Evolutionary conservation across 2,888 invertebrate species (phyloP).

Genomic region (Andrena fulva): DNA sequence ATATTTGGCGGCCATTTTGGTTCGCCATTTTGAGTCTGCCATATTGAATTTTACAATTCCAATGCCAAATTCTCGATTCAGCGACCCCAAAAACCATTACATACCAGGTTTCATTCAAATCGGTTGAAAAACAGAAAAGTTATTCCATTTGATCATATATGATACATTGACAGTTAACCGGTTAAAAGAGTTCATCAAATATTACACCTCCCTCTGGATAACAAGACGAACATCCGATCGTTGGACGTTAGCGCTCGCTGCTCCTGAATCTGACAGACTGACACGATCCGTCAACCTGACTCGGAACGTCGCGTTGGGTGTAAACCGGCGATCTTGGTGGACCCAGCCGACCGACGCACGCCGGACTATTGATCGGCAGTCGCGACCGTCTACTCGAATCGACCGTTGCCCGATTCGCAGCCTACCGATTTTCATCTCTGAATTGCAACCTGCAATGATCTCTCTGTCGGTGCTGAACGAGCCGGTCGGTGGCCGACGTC

Average conservation of each 20-base stretch:
- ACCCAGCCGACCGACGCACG: conserved; percentile 20
- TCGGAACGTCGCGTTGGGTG: conserved; percentile 13
- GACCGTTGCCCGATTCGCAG: neutral
- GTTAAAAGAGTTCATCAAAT: neutral
- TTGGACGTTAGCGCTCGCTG: conserved; percentile 29
- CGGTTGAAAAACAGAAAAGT: no score
- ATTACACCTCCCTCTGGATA: neutral
- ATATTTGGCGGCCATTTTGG: no score
- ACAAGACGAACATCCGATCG: neutral
- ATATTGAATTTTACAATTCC: no score
- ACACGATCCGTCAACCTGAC: conserved; percentile 30
- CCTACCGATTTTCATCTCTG: conserved; percentile 19
- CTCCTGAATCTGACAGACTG: conserved; percentile 38
- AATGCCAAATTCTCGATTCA: no score
- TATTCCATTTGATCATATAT: no score
- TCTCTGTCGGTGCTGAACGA: neutral
- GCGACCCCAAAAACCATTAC: no score
- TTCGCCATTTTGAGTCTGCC: no score
- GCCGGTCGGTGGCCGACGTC: neutral
- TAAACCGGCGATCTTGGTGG: conserved; percentile 37
- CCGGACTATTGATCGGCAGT: conserved; percentile 19
- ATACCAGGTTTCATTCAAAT: no score
- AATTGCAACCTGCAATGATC: neutral
- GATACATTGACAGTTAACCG: no score
- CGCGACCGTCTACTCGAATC: conserved; percentile 16